Base-by-base conservation (phyloP, 2,888 invertebrate species). In the Galerucella nymphaeae region DNA sequence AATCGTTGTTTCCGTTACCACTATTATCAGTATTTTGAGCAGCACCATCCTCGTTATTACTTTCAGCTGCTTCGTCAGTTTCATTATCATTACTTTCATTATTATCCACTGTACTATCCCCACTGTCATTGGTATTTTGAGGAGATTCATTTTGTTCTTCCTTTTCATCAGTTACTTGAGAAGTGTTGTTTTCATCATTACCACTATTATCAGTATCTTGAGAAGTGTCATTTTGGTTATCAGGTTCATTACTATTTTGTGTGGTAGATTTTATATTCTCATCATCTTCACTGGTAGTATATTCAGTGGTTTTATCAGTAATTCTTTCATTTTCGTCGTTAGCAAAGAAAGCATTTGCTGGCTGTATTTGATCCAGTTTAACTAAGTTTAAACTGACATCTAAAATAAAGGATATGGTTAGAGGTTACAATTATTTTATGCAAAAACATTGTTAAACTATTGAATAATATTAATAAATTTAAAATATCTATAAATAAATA, bases 151-250 rank as follows among this genome's bases (percentile, higher is more conserved):
- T 30, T 30, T 30, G 30, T 30, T 0, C 30, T 30, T 30, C 30
- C 1, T 30, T 30, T 30, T 30, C 23, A 30, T 30, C 23, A 30
- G 23, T 30, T 30, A 30, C 18, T 18, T 63, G 18, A 42, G 41
- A 3, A 45, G 10, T 18, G 10, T 42, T 16, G 20, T 20, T 18
- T 48, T 16, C 11, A 16, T 16, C 18, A 18, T 45, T 64, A 11
- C 18, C 42, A 48, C 8, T 42, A 13, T 16, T 10, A 18, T 45
- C 23, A 20, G 38, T 14, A 1, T 48, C 18, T 18, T 48, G 14
- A 48, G 45, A 18, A 23, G 10, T 48, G 13, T 45, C 59, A 38
- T 59, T 59, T 6, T 59, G 23, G 59, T 59, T 30, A 58, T 58
- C 58, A 58, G 10, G 14, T 23, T 23, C 59, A 23, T 59, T 4